Evolutionary conservation across 2,888 invertebrate species (phyloP).

Genomic region (Melolontha melolontha): DNA sequence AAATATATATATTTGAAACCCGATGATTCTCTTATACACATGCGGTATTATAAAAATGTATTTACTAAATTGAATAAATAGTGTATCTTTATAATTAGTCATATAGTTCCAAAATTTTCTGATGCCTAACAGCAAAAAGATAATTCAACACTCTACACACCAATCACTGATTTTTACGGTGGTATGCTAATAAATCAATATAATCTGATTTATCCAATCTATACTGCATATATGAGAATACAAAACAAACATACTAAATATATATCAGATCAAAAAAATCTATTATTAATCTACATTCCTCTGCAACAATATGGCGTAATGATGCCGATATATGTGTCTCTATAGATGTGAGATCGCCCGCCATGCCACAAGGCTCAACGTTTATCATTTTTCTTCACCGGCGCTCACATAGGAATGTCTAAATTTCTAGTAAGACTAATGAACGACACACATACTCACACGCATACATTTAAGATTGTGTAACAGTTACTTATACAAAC

Average conservation of each 20-base stretch:
- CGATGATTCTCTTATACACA: no score
- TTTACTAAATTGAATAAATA: no score
- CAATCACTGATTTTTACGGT: no score
- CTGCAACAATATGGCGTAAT: constrained; percentile 37
- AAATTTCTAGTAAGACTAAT: constrained; percentile 34
- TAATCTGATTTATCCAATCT: background rate
- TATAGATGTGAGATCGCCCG: constrained; percentile 21
- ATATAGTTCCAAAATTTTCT: no score
- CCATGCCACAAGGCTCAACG: constrained; percentile 17
- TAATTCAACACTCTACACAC: no score
- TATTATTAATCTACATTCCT: constrained; percentile 39
- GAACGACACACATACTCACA: constrained; percentile 21
- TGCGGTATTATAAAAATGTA: no score
- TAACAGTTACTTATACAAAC: constrained; percentile 15
- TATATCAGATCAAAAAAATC: constrained; percentile 24
- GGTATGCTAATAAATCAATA: constrained; percentile 20
- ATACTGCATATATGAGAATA: background rate
- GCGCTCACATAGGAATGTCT: constrained; percentile 26
- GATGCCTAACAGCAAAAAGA: no score
- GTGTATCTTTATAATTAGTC: no score
- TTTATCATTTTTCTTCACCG: constrained; percentile 33
- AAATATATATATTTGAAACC: no score
- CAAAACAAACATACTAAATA: constrained; percentile 6
- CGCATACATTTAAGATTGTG: constrained; percentile 10
- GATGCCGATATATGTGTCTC: constrained; percentile 31